Evolutionary conservation across 2,113 vertebrate species (phyloP), one percentile per base, ranked within the genome.

Genomic region (cat (Felis catus)): DNA sequence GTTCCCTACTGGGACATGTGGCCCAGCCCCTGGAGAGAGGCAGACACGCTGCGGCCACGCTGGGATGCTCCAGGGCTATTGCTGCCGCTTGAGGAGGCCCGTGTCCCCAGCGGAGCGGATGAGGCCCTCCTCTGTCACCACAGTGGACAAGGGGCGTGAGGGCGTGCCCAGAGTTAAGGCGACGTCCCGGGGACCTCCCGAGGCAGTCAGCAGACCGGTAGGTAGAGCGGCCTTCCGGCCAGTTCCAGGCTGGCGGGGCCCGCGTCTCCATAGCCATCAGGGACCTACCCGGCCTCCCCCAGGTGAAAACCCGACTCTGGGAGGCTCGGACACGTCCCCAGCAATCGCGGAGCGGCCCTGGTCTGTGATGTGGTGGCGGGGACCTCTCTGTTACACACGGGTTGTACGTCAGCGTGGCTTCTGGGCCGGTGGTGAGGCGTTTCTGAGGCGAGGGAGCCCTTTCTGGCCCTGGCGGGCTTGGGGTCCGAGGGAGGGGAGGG

Each of bases 71-170:
- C n/a, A 11, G 45, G 33, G 66, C 16, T 5, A 4, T 5, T 6
- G 12, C 5, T 4, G 5, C n/a, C 16, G 0, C 10, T 3, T 6
- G 1, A 18, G 7, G 33, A 53, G 31, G 58, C 39, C 29, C 1
- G 7, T 0, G 16, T 41, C n/a, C n/a, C 23, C n/a, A 4, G 41
- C 71, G 1, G 76, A 2, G 78, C 11, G 4, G 1, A 1, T 0
- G 36, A 12, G 16, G n/a, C 6, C 41, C 86, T n/a, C 78, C 41
- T 13, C 21, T 0, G 18, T 19, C 14, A 16, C 29, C 4, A 16
- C 23, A 15, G 51, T 0, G 18, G 51, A 7, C 7, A 7, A 11
- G 23, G 55, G 7, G 53, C 36, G 55, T 0, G 55, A 29, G 23
- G 2, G 33, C 11, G 7, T 2, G 61, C 41, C 14, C 9, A 1